A percentile compares a stretch with the other conserved stretches of the same genome.
These are phyloP conservation scores for Dryocosmus kuriphilus DNA, from an alignment of 2,888 invertebrate genomes.

Conservation along the genomic window DNA sequence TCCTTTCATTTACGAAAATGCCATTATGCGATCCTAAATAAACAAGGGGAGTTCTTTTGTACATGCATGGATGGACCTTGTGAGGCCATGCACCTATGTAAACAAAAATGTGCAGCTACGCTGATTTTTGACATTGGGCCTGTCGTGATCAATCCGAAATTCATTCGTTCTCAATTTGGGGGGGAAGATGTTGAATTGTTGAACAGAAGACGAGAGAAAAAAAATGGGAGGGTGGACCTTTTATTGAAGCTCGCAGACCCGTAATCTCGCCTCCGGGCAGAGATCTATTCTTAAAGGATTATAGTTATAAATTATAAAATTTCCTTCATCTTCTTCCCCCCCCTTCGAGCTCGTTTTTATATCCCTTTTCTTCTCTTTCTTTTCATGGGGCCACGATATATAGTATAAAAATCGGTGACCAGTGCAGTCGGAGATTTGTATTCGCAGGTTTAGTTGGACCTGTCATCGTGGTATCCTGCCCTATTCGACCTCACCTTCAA, in stretches of 20 bases:
- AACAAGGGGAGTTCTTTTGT: slow-evolving; percentile 57
- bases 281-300: slow-evolving; percentile 75
- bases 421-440: slow-evolving; percentile 74
- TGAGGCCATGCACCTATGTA: slow-evolving; percentile 71
- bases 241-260: slow-evolving; percentile 68
- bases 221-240: slow-evolving; percentile 58
- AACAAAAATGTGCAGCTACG: slow-evolving; percentile 64
- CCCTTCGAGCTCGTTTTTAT: slow-evolving; percentile 43
- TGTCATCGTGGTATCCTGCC: slow-evolving; percentile 76
- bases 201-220: slow-evolving; percentile 63
- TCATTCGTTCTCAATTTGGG: slow-evolving; percentile 62
- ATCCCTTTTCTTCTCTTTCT: slow-evolving; percentile 48
- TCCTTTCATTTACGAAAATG: slow-evolving; percentile 50
- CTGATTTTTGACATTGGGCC: slow-evolving; percentile 44
- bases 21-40: slow-evolving; percentile 66
- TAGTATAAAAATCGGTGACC: slow-evolving; percentile 65
- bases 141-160: slow-evolving; percentile 66
- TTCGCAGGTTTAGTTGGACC: slow-evolving; percentile 75
- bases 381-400: slow-evolving; percentile 41
- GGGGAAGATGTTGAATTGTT: slow-evolving; percentile 36
- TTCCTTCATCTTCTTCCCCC: slow-evolving; percentile 54
- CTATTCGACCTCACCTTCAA: slow-evolving; percentile 56
- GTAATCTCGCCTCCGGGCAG: slow-evolving; percentile 66
- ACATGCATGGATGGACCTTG: slow-evolving; percentile 5
- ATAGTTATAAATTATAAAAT: slow-evolving; percentile 76